Evolutionary conservation across 1,140 invertebrate genomes (phyloP), one percentile per base, ranked within the genome.

Genomic region (Drosophila cardini): DNA sequence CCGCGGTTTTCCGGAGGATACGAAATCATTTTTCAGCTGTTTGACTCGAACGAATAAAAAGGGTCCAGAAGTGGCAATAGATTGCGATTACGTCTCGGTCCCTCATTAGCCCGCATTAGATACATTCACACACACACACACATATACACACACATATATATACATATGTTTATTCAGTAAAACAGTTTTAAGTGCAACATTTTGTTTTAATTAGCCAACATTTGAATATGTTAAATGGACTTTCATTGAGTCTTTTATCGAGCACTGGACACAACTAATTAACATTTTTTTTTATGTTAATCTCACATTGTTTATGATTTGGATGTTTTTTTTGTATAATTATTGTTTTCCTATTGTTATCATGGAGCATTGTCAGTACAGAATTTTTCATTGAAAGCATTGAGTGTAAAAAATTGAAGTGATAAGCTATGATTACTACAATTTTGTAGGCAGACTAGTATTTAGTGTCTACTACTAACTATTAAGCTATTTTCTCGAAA

Each of bases 141-240:
- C n/a, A 26, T 4, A 5, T 26, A 26, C 21, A 26, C 5, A 26
- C 2, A 26, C 4, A 2, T 1, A 26, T 4, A 26, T 26, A 30
- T 56, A 53, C 57, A 32, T 48, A 21, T 18, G 16, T 67, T 16
- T 46, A 32, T 38, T 2, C 11, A 15, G n/a, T 11, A 26, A 13
- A 18, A 30, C 13, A 55, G 1, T 16, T 55, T 30, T 2, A n/a
- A 7, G 40, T 48, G 10, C 46, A 62, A 69, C 68, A 72, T 82
- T 80, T 74, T 63, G 64, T 87, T 84, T 83, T 83, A 87, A 87
- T 87, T 84, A 84, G 84, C 80, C 13, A n/a, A 11, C 45, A 18
- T 34, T 53, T 9, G 36, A 46, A 43, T 36, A 64, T 71, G 50
- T 8, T 10, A 52, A 45, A 69, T 15, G 13, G 5, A 45, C 42